Percentiles rank a stretch among this genome's conserved stretches.
Evolutionary conservation across 2,888 invertebrate species (phyloP).

Genomic region (Apamea crenata): DNA sequence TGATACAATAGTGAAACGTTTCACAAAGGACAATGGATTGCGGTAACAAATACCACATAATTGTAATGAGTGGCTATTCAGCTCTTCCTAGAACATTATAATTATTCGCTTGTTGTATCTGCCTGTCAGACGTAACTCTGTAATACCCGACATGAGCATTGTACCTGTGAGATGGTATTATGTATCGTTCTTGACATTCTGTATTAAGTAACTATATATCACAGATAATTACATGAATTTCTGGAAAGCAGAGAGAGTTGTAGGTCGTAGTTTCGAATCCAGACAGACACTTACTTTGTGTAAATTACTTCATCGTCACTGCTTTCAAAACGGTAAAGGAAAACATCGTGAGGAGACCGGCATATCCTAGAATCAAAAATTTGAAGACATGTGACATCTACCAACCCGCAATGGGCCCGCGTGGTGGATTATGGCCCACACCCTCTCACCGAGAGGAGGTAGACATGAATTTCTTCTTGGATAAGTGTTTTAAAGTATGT

Average conservation of each 20-base stretch:
- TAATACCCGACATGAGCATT: slow-evolving; percentile 25
- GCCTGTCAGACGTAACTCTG: not conserved
- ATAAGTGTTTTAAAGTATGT: not conserved
- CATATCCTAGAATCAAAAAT: too few species aligned
- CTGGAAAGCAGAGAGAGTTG: not conserved
- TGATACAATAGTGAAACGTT: not conserved
- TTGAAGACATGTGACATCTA: too few species aligned
- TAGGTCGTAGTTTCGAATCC: too few species aligned
- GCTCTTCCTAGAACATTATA: slow-evolving; percentile 1
- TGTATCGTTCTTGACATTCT: slow-evolving; percentile 11
- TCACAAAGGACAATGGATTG: slow-evolving; percentile 4
- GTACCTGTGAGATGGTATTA: slow-evolving; percentile 1
- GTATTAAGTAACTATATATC: not conserved
- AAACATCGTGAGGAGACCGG: too few species aligned
- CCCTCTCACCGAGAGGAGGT: too few species aligned
- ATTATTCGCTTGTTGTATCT: slow-evolving; percentile 12
- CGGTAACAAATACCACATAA: slow-evolving; percentile 14
- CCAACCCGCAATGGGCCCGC: too few species aligned
- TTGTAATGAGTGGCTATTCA: slow-evolving; percentile 15
- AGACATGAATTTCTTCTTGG: not conserved
- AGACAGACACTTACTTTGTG: too few species aligned
- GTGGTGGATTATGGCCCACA: too few species aligned
- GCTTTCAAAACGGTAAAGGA: too few species aligned
- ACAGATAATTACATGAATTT: not conserved
- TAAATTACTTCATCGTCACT: too few species aligned